phyloP scores from a whole-genome alignment of 2,113 vertebrate species.

The Paradoxurus hermaphroditus region DNA sequence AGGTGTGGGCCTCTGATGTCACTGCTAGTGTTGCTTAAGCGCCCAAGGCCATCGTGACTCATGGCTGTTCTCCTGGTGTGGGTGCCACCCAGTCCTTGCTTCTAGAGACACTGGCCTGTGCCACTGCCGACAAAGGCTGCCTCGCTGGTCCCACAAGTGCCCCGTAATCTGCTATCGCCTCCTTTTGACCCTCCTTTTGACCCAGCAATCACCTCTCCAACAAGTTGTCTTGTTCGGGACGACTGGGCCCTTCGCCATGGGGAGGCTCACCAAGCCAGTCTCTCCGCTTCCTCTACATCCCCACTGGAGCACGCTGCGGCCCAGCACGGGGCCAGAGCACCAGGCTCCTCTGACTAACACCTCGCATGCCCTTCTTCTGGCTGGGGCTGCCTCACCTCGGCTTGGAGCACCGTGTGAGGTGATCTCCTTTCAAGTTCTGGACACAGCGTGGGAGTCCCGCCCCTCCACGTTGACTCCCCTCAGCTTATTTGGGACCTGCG shows the following conservation, averaged over 20 bases:
- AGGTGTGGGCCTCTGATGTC: neutral
- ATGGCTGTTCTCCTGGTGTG: neutral
- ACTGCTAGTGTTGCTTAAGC: neutral
- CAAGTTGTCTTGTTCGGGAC: neutral
- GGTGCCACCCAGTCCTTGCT: neutral
- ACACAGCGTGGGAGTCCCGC: accelerated
- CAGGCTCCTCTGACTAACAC: neutral
- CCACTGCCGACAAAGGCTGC: neutral
- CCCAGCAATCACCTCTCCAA: neutral
- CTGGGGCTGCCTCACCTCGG: neutral
- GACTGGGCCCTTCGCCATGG: neutral
- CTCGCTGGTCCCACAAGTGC: neutral
- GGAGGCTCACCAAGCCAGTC: neutral
- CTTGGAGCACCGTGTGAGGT: accelerated
- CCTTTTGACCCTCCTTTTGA: neutral
- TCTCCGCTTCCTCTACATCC: neutral
- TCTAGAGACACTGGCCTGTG: neutral
- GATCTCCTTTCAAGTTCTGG: neutral
- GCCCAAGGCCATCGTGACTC: neutral
- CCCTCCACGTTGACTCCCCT: accelerated
- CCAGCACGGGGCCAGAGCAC: neutral
- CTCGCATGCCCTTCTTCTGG: neutral
- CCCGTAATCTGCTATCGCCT: neutral
- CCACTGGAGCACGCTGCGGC: neutral
- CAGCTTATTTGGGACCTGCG: neutral